phyloP scores from a whole-genome alignment of 2,888 invertebrate genomes.

The Eristalis tenax region DNA sequence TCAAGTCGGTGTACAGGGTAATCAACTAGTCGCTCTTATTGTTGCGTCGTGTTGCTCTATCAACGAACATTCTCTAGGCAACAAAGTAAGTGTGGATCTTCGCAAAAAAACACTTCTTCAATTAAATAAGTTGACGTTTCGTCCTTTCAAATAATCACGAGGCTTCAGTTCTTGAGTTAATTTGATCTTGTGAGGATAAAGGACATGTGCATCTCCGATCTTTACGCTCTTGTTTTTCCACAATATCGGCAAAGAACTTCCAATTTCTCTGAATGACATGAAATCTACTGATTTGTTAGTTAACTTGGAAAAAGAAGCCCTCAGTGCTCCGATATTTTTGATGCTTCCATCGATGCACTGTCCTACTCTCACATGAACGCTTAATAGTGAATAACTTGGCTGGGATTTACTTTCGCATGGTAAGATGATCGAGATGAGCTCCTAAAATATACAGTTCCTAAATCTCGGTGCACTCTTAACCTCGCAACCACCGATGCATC shows the following conservation, averaged over 20 bases:
- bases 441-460: no score
- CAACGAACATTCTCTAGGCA: no score
- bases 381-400: slow-evolving; percentile 25
- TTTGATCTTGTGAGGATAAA: not conserved
- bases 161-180: not conserved
- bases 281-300: slow-evolving; percentile 50
- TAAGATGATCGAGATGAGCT: not conserved
- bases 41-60: no score
- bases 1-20: no score
- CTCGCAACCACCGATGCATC: not conserved
- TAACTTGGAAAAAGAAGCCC: slow-evolving; percentile 22
- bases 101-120: no score
- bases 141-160: no score
- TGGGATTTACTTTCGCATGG: not conserved
- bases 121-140: no score
- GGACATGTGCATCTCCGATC: no score
- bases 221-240: no score
- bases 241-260: no score
- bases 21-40: no score
- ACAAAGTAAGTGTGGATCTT: no score
- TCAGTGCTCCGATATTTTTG: slow-evolving; percentile 56
- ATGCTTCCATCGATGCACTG: slow-evolving; percentile 40
- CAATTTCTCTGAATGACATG: slow-evolving; percentile 36
- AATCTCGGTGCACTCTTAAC: not conserved
- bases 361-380: slow-evolving; percentile 46